Evolutionary conservation across 2,888 invertebrate species (phyloP).

Genomic region (Ditylenchus weischeri): DNA sequence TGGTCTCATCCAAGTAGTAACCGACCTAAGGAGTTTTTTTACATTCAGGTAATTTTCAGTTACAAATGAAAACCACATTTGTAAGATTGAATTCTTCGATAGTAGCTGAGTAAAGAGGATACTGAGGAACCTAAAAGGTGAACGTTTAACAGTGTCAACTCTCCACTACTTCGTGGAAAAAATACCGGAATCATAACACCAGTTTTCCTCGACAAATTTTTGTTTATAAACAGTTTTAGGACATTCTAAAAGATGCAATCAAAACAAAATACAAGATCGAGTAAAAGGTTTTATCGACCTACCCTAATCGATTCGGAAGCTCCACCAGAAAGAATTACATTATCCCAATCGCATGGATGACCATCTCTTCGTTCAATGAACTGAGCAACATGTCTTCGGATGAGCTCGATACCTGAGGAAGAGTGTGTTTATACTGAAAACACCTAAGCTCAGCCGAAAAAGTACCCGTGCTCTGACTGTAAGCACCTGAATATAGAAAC

Average conservation of each 20-base stretch:
- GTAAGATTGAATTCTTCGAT: slow-evolving; percentile 84
- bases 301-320: slow-evolving; percentile 92
- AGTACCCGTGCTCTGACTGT: slow-evolving; percentile 79
- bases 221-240: slow-evolving; percentile 70
- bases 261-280: slow-evolving; percentile 14
- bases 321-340: slow-evolving; percentile 80
- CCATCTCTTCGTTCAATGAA: slow-evolving; percentile 80
- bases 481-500: slow-evolving; percentile 69
- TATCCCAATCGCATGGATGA: slow-evolving; percentile 71
- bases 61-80: slow-evolving; percentile 60
- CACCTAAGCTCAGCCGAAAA: no score
- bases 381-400: slow-evolving; percentile 79
- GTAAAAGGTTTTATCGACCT: slow-evolving; percentile 31
- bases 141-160: background rate
- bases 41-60: background rate
- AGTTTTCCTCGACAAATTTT: slow-evolving; percentile 60
- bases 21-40: slow-evolving; percentile 66
- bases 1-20: slow-evolving; percentile 85
- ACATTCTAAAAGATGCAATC: slow-evolving; percentile 64
- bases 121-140: slow-evolving; percentile 76
- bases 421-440: no score
- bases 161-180: background rate
- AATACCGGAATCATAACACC: slow-evolving; percentile 82
- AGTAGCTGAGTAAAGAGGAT: slow-evolving; percentile 93
- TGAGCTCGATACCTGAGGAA: slow-evolving; percentile 74